Percentiles rank a stretch among this genome's conserved stretches.
Evolutionary conservation across 2,797 vertebrate genomes (phyloP).

Genomic region (Syngnathus rostellatus): DNA sequence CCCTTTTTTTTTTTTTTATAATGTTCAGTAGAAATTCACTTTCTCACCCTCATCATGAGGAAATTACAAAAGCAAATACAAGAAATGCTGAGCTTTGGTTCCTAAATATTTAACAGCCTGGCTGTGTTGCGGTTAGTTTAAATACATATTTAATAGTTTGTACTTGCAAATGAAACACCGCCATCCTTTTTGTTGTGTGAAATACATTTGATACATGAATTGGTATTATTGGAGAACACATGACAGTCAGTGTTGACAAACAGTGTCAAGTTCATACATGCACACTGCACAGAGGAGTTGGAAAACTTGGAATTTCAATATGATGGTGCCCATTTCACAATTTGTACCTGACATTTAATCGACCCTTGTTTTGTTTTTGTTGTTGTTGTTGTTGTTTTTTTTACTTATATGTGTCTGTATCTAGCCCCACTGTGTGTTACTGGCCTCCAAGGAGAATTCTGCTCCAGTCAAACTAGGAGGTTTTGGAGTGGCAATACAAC

Average conservation of each 20-base stretch:
- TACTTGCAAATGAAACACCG: background rate
- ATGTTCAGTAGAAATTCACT: background rate
- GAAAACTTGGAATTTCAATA: background rate
- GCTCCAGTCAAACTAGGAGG: conserved; percentile 96
- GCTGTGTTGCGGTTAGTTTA: background rate
- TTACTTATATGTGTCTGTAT: background rate
- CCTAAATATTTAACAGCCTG: background rate
- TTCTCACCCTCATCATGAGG: background rate
- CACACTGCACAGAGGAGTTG: background rate
- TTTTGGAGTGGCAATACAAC: conserved; percentile 95
- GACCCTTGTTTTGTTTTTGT: background rate
- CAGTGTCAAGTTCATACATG: background rate
- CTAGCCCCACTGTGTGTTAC: conserved; percentile 94
- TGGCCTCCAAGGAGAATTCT: conserved; percentile 98
- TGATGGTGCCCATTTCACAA: too few relatives aligned
- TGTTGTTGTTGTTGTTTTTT: background rate
- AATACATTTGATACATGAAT: background rate
- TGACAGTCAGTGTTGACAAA: background rate
- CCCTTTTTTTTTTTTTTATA: background rate
- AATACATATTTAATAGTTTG: background rate
- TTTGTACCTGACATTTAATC: background rate
- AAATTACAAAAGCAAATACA: background rate
- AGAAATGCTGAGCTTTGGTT: background rate
- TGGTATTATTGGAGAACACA: background rate
- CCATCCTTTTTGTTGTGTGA: background rate